Evolutionary conservation across 2,113 vertebrate genomes (phyloP), one percentile per base, ranked within the genome.

Genomic region (Caranx melampygus): DNA sequence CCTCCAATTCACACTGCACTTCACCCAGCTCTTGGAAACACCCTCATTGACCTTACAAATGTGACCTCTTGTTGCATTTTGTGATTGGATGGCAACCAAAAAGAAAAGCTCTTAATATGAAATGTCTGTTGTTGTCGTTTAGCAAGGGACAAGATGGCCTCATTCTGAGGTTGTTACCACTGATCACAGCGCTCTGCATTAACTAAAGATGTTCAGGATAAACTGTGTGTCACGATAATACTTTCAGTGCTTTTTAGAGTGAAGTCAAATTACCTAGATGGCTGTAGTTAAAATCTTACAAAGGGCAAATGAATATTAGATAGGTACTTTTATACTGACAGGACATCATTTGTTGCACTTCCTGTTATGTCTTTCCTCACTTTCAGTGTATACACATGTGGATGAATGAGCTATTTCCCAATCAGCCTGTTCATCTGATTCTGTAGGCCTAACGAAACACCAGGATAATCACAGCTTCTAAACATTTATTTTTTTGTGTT

Each of bases 171-270:
- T 59, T 12, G 60, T 73, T 11, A 45, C 11, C 33, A 44, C 59
- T 75, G 76, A 75, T 81, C 71, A 73, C 37, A 72, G 66, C 33
- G 7, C 60, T 77, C 59, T 57, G 16, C 63, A 51, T 75, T 63
- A 77, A 84, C 59, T 57, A 76, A 81, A 81, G 70, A 61, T 73
- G 64, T 72, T 51, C 44, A 65, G 65, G 35, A 83, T 71, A 47
- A 72, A 65, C 57, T 13, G 31, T 58, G 37, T 45, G 62, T 37
- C 62, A 47, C 31, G 1, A 55, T 51, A 55, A 83, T 57, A n/a
- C 15, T 3, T 37, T 12, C 20, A 34, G 35, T 61, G 69, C 45
- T 55, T 59, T 82, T 75, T 52, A 52, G 58, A 72, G 60, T 52
- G 34, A 72, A 72, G 62, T 57, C 13, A 78, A 72, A 78, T 67